phyloP scores from a whole-genome alignment of 2,888 invertebrate genomes.

The Lordiphosa fenestrarum region DNA sequence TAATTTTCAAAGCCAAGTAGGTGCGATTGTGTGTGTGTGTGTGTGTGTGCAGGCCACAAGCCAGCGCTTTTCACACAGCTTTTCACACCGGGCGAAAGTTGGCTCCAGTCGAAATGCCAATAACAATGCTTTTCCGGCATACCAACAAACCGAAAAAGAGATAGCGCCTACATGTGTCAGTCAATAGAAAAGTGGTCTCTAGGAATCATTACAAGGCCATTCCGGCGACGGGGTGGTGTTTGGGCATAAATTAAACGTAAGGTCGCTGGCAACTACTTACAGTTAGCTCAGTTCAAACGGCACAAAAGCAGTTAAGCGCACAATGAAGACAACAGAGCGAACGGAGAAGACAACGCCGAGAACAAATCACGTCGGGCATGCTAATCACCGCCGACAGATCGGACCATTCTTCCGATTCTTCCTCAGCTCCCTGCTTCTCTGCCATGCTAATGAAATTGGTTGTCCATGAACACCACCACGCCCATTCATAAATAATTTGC shows the following conservation, averaged over 20 bases:
- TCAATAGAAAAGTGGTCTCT: slow-evolving; percentile 1
- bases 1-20: slow-evolving; percentile 27
- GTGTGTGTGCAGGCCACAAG: slow-evolving; percentile 1
- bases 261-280: slow-evolving; percentile 48
- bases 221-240: slow-evolving; percentile 17
- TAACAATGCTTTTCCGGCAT: slow-evolving; percentile 70
- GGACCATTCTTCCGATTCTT: not conserved
- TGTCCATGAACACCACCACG: slow-evolving; percentile 12
- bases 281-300: slow-evolving; percentile 57
- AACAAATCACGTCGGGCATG: slow-evolving; percentile 26
- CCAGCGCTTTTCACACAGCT: slow-evolving; percentile 64
- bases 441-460: slow-evolving; percentile 28
- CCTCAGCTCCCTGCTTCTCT: too few relatives aligned
- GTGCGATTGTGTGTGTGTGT: not conserved
- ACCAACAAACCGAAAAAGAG: slow-evolving; percentile 32
- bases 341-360: slow-evolving; percentile 1
- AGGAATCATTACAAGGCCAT: slow-evolving; percentile 64
- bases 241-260: slow-evolving; percentile 65
- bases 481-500: slow-evolving; percentile 50
- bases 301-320: slow-evolving; percentile 63
- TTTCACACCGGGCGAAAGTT: slow-evolving; percentile 68
- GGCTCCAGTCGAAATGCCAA: slow-evolving; percentile 31
- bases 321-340: slow-evolving; percentile 38
- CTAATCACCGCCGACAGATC: slow-evolving; percentile 17
- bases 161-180: slow-evolving; percentile 1